A percentile compares a stretch with the other conserved stretches of the same genome.
phyloP scores from a whole-genome alignment of 2,797 vertebrate species.

The Pseudopleuronectes americanus region DNA sequence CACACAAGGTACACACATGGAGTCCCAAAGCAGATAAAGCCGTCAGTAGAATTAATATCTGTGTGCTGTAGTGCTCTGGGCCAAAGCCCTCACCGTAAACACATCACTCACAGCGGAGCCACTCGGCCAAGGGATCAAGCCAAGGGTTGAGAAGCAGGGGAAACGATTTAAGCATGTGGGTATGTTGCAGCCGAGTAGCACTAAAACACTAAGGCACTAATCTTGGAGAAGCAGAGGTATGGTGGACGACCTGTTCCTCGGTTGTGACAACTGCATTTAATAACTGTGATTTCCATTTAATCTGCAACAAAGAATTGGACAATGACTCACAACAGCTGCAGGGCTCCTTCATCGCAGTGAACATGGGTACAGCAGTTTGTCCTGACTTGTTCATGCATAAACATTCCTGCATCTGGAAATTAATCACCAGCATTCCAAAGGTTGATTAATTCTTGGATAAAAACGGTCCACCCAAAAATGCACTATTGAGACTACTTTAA shows the following conservation, averaged over 20 bases:
- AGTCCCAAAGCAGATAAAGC: conserved; percentile 70
- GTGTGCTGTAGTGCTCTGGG: conserved; percentile 61
- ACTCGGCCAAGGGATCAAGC: conserved; percentile 55
- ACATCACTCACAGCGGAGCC: conserved; percentile 70
- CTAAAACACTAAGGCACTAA: conserved; percentile 30
- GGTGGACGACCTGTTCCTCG: background rate
- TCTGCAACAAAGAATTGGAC: background rate
- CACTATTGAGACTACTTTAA: too few species aligned
- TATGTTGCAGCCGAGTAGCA: conserved; percentile 26
- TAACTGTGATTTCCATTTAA: background rate
- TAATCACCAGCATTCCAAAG: background rate
- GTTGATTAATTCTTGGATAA: conserved; percentile 8
- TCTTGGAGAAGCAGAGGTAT: background rate
- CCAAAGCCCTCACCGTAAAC: conserved; percentile 62
- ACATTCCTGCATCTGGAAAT: too few species aligned
- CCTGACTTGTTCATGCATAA: too few species aligned
- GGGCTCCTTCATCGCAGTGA: too few species aligned
- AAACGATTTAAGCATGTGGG: conserved; percentile 32
- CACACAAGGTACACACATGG: conserved; percentile 34
- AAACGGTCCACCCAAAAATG: conserved; percentile 7
- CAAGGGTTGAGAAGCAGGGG: conserved; percentile 25
- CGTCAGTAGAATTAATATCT: conserved; percentile 73
- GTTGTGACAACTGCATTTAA: background rate
- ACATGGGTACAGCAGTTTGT: too few species aligned
- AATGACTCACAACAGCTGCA: too few species aligned